These are phyloP conservation scores for Psilanteris sp. DNA, from an alignment of 1,140 invertebrate genomes.

Conservation along the genomic window DNA sequence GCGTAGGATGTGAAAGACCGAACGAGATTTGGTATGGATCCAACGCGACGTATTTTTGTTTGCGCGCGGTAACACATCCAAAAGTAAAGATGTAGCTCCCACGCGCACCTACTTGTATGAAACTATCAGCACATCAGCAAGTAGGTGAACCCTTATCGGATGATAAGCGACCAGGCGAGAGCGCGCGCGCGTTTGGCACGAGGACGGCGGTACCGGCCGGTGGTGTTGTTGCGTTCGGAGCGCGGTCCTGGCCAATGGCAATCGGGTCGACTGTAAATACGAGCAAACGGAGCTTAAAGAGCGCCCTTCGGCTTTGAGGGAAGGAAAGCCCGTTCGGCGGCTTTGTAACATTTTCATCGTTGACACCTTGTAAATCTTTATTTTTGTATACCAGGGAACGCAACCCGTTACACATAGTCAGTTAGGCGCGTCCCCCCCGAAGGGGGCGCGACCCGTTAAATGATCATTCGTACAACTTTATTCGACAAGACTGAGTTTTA, in stretches of 20 bases:
- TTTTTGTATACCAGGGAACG: slow-evolving; percentile 68
- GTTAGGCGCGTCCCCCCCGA: slow-evolving; percentile 55
- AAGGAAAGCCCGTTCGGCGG: slow-evolving; percentile 54
- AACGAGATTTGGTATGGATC: slow-evolving; percentile 52
- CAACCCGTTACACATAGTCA: slow-evolving; percentile 54
- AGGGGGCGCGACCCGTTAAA: slow-evolving; percentile 52
- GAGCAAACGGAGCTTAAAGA: too few species aligned
- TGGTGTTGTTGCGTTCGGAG: too few species aligned
- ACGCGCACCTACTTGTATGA: slow-evolving; percentile 75
- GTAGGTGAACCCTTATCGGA: slow-evolving; percentile 68
- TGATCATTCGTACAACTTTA: slow-evolving; percentile 60
- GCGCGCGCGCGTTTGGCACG: slow-evolving; percentile 21
- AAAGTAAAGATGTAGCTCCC: slow-evolving; percentile 76
- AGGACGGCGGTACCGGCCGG: slow-evolving; percentile 25
- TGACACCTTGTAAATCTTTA: slow-evolving; percentile 71
- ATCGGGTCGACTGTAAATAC: too few species aligned
- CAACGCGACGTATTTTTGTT: slow-evolving; percentile 47
- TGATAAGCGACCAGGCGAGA: too few species aligned
- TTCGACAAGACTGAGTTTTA: slow-evolving; percentile 69
- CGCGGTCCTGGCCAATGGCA: too few species aligned
- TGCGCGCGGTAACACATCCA: slow-evolving; percentile 51
- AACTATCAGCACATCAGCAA: slow-evolving; percentile 72
- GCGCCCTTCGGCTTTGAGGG: too few species aligned
- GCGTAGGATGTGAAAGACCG: slow-evolving; percentile 19
- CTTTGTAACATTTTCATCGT: slow-evolving; percentile 71